Conservation (phyloP, 2,888 invertebrate genomes). For the Callosobruchus maculatus region DNA sequence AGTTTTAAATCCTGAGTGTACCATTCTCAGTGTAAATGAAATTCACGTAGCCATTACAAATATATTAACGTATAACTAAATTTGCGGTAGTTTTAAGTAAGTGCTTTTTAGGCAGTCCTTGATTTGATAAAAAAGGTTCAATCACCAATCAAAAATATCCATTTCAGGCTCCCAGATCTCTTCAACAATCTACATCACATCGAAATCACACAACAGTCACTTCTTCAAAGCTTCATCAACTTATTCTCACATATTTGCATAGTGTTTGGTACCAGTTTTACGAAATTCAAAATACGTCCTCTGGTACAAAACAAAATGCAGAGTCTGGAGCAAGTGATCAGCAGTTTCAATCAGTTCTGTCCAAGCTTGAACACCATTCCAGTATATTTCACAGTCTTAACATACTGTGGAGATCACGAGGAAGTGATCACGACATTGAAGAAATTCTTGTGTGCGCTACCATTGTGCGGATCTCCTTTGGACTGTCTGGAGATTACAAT, state of each 20-base stretch:
- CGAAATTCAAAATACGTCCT: conserved; percentile 55
- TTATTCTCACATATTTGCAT: conserved; percentile 59
- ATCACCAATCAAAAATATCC: too few species aligned
- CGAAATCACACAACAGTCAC: conserved; percentile 52
- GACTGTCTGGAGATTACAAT: conserved; percentile 46
- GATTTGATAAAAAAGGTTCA: too few species aligned
- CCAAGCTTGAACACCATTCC: conserved; percentile 59
- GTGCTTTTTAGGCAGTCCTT: too few species aligned
- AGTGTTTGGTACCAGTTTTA: conserved; percentile 65
- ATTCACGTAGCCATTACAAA: too few species aligned
- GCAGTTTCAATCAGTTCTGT: conserved; percentile 55
- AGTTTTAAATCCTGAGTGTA: too few species aligned
- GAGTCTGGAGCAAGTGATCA: conserved; percentile 60
- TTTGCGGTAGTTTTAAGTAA: too few species aligned
- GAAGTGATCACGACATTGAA: conserved; percentile 58
- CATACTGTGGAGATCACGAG: conserved; percentile 50
- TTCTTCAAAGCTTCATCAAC: conserved; percentile 54
- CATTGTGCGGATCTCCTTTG: conserved; percentile 53
- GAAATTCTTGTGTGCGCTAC: conserved; percentile 54
- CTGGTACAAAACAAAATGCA: conserved; percentile 57
- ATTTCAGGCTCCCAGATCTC: conserved; percentile 58
- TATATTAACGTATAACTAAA: too few species aligned
- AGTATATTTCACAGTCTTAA: conserved; percentile 58
- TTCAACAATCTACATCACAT: conserved; percentile 56
- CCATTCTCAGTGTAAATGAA: too few species aligned